Evolutionary conservation across 92 coral and sea anemone genomes (phyloP), one percentile per base, ranked within the genome.

Genomic region (Porites rus): DNA sequence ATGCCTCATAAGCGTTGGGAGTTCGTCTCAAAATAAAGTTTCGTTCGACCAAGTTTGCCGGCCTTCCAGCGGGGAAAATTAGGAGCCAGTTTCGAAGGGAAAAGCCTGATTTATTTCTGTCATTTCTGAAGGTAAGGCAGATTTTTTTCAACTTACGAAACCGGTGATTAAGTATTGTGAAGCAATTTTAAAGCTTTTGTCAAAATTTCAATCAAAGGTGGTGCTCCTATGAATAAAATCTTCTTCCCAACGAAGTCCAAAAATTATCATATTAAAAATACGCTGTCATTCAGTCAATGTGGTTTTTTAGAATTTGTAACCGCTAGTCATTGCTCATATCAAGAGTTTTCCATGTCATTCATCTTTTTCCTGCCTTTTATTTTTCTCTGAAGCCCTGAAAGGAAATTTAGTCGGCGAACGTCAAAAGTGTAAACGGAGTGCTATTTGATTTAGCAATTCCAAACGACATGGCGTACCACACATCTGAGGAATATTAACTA

Each of bases 401-500:
- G 80, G 87, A 50, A 83, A 64, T 63, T 74, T 18, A 73, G 62
- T 61, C 80, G 52, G 51, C 54, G 9, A 17, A 51, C 63, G 51
- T 50, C 69, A 63, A 24, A 74, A 17, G 69, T 71, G 63, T 4
- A 83, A 72, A 21, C 9, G 14, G 50, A 19, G 24, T 63, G 43
- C 64, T 51, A 74, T 83, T 73, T 61, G 58, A 61, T 60, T 62
- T 83, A 43, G 80, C 87, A 58, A 83, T 61, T 74, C 79, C 65
- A 20, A 51, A 66, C 69, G 64, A 62, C 71, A 63, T 73, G 62
- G 64, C 24, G 31, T 38, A 38, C 46, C 21, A 25, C 72, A 73
- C 87, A 83, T 83, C 72, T 83, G 87, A 83, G 87, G 74, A 74
- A 83, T 73, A 83, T 83, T 83, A 73, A 54, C 74, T 83, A 62